These are phyloP conservation scores for Candoia aspera DNA, from an alignment of 2,113 vertebrate genomes.

Conservation along the genomic window DNA sequence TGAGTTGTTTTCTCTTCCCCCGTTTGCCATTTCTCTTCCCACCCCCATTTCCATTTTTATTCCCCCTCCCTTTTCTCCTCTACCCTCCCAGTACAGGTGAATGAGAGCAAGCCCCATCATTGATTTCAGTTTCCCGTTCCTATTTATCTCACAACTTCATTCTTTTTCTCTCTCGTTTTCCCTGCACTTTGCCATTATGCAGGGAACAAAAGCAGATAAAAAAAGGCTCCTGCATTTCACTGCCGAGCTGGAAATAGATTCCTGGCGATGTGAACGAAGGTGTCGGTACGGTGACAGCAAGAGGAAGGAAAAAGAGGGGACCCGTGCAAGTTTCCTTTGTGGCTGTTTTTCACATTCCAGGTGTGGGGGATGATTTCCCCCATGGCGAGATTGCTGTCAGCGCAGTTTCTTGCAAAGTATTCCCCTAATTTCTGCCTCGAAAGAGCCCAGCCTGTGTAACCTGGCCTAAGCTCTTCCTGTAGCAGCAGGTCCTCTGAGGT, in stretches of 20 bases:
- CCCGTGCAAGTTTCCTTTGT: background rate
- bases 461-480: background rate
- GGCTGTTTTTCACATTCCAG: background rate
- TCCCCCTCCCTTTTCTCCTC: no score
- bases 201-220: slow-evolving; percentile 17
- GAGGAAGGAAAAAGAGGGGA: background rate
- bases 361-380: background rate
- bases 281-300: background rate
- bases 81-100: background rate
- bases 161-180: background rate
- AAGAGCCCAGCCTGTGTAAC: background rate
- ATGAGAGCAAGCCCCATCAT: background rate
- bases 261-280: background rate
- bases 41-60: background rate
- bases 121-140: background rate
- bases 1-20: no score
- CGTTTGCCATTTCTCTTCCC: no score
- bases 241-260: slow-evolving; percentile 24
- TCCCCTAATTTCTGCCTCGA: background rate
- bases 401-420: background rate
- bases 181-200: background rate
- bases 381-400: background rate
- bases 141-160: background rate
- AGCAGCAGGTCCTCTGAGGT: background rate
- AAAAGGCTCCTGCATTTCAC: background rate